Base-by-base conservation (phyloP, 1,140 invertebrate species). In the Babylonia areolata region DNA sequence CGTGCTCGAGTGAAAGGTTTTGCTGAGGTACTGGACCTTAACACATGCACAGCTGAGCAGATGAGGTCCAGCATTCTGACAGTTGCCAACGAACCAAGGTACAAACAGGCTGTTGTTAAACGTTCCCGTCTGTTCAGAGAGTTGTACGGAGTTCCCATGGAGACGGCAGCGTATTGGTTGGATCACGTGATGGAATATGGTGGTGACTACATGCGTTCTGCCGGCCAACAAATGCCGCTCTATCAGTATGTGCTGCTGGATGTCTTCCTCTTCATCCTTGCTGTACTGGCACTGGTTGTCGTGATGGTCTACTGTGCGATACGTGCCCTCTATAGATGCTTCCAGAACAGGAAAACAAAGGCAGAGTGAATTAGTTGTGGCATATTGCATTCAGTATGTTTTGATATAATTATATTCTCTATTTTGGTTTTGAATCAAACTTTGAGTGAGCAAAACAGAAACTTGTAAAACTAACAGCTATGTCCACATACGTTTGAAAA, bases 1-100 rank as follows among this genome's bases (percentile, higher is more conserved):
- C 88, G 91, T 40, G 88, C 94, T 86, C 88, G 91, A 73, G 87
- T 92, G 33, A 90, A 90, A 64, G 93, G 93, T 33, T 94, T 69
- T 82, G 92, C 73, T 90, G 92, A 69, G 81, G 92, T 51, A 88
- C 90, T 40, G 87, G 91, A 37, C 89, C 89, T 17, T 85, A 87
- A 5, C 90, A 93, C 6, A 88, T 89, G 35, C 73, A 84, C 82
- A 20, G 82, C 69, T 31, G 33, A 15, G 5, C 64, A 84, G 69
- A 84, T 84, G 82, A 84, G 93, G 20, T 58, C 87, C 15, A 69
- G 86, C 17, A 85, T 89, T 23, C 89, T 94, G 28, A 90, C 87
- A 15, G 82, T 93, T 11, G 37, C 86, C 17, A 40, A 71, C 5
- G 79, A 88, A 77, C 51, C 77, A n/a, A 71, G 37, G 3, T 87